Conservation (phyloP, 1,140 invertebrate species). For the Diploscapter pachys region DNA sequence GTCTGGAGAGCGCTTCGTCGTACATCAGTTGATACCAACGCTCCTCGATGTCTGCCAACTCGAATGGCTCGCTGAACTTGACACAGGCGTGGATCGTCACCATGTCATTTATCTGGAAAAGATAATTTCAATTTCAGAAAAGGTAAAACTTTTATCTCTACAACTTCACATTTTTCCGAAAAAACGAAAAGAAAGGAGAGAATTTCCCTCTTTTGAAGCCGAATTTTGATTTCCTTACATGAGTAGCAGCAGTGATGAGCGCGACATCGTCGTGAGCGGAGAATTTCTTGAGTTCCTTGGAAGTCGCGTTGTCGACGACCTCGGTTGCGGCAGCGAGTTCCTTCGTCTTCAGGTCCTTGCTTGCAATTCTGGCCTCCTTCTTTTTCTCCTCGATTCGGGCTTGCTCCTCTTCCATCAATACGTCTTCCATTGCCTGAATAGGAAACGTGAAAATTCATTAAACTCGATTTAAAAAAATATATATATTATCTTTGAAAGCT, state of each 20-base stretch:
- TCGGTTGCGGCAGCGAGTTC: conserved; percentile 26
- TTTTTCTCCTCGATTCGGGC: conserved; percentile 12
- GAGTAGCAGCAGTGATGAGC: conserved; percentile 85
- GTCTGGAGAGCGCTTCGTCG: conserved; percentile 72
- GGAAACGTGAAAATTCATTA: conserved; percentile 24
- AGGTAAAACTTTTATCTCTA: conserved; percentile 13
- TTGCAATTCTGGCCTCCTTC: conserved; percentile 2
- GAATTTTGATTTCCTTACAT: conserved; percentile 66
- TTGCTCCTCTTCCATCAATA: conserved; percentile 25
- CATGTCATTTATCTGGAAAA: conserved; percentile 75
- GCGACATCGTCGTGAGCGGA: conserved; percentile 93
- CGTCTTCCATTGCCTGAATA: conserved; percentile 23
- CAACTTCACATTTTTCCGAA: not conserved
- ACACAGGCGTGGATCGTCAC: conserved; percentile 81
- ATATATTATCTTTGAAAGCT: too few species aligned
- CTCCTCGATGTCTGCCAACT: conserved; percentile 85
- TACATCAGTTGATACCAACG: conserved; percentile 92
- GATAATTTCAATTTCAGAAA: conserved; percentile 2
- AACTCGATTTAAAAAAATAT: conserved; percentile 43
- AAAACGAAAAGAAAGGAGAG: conserved; percentile 24
- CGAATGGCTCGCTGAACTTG: conserved; percentile 93
- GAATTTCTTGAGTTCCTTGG: conserved; percentile 70
- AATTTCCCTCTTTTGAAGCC: conserved; percentile 20
- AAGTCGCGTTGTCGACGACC: conserved; percentile 9
- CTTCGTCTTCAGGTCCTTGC: conserved; percentile 37